Percentiles rank a stretch among this genome's conserved stretches.
Conservation (phyloP, 2,888 invertebrate species). For the Microctonus aethiopoides region DNA sequence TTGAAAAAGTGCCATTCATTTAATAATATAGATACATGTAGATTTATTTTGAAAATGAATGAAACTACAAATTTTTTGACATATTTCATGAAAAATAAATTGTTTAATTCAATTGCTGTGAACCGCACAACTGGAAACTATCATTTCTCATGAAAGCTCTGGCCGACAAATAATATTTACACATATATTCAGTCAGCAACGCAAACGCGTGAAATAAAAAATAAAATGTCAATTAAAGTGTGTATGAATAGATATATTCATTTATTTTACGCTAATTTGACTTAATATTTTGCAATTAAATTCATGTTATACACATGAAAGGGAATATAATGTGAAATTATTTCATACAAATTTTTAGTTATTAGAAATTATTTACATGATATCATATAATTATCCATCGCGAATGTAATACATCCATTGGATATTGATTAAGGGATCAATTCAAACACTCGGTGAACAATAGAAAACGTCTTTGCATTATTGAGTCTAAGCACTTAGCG, state of each 20-base stretch:
- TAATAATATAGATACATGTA: background rate
- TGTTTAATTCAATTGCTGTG: background rate
- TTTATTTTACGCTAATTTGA: background rate
- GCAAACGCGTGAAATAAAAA: background rate
- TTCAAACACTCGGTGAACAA: conserved; percentile 3
- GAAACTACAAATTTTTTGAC: no score
- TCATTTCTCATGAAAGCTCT: background rate
- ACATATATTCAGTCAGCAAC: background rate
- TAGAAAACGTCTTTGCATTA: conserved; percentile 14
- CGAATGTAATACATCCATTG: background rate
- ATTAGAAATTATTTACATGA: no score
- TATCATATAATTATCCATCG: background rate
- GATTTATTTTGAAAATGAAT: no score
- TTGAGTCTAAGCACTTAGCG: conserved; percentile 18
- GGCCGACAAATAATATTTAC: background rate
- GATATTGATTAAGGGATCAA: background rate
- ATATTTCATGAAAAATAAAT: conserved; percentile 11
- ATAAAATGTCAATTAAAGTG: background rate
- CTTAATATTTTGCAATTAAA: background rate
- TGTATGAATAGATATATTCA: background rate
- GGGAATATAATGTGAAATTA: no score
- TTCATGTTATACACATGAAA: background rate
- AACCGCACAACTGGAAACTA: background rate
- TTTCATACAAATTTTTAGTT: no score
- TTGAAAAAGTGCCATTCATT: conserved; percentile 2